These are phyloP conservation scores for Siderastrea siderea DNA, from an alignment of 92 coral and sea anemone genomes.

Conservation along the genomic window DNA sequence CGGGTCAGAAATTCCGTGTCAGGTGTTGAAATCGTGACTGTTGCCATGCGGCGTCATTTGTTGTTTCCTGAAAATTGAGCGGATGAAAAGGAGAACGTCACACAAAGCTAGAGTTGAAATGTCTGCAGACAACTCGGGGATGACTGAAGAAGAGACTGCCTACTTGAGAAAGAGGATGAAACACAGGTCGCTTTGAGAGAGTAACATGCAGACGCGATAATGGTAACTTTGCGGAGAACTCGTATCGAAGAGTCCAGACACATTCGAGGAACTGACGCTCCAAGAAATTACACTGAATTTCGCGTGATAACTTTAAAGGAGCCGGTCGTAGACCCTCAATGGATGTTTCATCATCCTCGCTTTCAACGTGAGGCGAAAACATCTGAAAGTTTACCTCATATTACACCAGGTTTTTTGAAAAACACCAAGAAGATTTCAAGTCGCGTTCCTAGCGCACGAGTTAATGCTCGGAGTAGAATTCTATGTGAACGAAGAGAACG, in stretches of 20 bases:
- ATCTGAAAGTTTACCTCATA: slow-evolving; percentile 1
- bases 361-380: slow-evolving; percentile 27
- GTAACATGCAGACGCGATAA: neutral
- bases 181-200: neutral
- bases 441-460: slow-evolving; percentile 77
- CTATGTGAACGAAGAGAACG: slow-evolving; percentile 66
- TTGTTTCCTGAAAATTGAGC: slow-evolving; percentile 22
- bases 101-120: neutral
- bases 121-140: neutral
- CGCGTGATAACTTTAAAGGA: slow-evolving; percentile 29
- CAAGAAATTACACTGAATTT: slow-evolving; percentile 7
- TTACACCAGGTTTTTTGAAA: slow-evolving; percentile 30
- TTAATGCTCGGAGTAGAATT: neutral
- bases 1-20: neutral
- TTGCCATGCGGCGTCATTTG: slow-evolving; percentile 21
- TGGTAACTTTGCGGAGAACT: slow-evolving; percentile 32
- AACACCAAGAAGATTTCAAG: slow-evolving; percentile 46
- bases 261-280: neutral
- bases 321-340: slow-evolving; percentile 35
- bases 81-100: neutral
- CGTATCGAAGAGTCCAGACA: slow-evolving; percentile 7
- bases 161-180: neutral
- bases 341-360: slow-evolving; percentile 49
- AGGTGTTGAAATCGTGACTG: slow-evolving; percentile 5
- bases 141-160: neutral